These are phyloP conservation scores for Muntiacus reevesi DNA, from an alignment of 2,113 vertebrate species.

Conservation along the genomic window DNA sequence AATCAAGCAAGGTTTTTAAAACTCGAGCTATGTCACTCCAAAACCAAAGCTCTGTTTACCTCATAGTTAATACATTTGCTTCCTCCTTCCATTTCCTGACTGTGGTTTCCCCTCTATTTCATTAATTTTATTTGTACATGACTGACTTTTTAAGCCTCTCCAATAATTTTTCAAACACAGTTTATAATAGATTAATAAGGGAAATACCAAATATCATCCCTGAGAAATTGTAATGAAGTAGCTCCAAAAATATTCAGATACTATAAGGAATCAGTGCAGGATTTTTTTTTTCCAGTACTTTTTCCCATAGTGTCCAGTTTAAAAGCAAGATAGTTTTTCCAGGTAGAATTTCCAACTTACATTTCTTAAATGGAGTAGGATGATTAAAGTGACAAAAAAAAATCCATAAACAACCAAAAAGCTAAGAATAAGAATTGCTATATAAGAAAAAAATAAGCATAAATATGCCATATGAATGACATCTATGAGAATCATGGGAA, in stretches of 20 bases:
- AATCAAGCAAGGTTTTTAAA: background rate
- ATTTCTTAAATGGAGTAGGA: conserved; percentile 5
- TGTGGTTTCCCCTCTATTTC: conserved; percentile 43
- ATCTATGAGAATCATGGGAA: background rate
- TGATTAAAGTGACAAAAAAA: background rate
- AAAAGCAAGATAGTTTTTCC: background rate
- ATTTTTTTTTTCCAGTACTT: background rate
- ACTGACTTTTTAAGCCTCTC: background rate
- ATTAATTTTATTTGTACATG: conserved; percentile 41
- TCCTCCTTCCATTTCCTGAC: conserved; percentile 20
- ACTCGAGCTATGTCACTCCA: background rate
- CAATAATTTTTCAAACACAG: background rate
- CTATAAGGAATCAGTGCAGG: background rate
- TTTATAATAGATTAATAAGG: background rate
- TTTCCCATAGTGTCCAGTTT: background rate
- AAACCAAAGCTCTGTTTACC: background rate
- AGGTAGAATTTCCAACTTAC: background rate
- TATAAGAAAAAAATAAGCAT: background rate
- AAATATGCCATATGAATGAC: background rate
- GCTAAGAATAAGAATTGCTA: background rate
- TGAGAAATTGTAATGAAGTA: background rate
- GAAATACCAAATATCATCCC: background rate
- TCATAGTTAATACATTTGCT: conserved; percentile 14
- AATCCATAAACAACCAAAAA: background rate
- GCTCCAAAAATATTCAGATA: background rate